Evolutionary conservation across 2,888 invertebrate species (phyloP).

Genomic region (Xestia rhomboidea): DNA sequence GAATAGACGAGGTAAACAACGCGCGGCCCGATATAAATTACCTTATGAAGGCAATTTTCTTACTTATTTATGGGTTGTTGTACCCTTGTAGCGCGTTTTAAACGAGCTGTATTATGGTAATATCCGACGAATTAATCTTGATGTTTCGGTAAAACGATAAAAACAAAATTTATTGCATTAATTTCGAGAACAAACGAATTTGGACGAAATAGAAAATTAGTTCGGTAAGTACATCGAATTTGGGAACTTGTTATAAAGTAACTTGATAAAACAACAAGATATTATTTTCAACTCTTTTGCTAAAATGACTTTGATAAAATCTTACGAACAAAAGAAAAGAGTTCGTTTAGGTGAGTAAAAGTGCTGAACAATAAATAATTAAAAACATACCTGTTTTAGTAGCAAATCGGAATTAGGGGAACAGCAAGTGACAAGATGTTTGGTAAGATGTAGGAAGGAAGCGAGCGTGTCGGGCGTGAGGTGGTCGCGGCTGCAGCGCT

Average conservation of each 20-base stretch:
- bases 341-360: constrained; percentile 3
- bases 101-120: constrained; percentile 69
- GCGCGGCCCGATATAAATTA: constrained; percentile 74
- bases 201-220: constrained; percentile 55
- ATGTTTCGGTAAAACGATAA: constrained; percentile 66
- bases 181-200: constrained; percentile 64
- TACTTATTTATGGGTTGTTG: constrained; percentile 73
- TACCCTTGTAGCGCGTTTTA: constrained; percentile 64
- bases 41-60: constrained; percentile 75
- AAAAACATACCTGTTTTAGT: constrained; percentile 95
- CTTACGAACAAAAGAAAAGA: constrained; percentile 12
- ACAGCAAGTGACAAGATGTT: constrained; percentile 97
- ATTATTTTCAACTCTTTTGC: constrained; percentile 26
- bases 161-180: constrained; percentile 68
- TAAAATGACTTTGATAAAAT: constrained; percentile 30
- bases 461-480: constrained; percentile 98
- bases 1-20: constrained; percentile 53
- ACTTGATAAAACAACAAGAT: constrained; percentile 55
- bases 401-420: constrained; percentile 97
- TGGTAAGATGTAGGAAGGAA: constrained; percentile 97
- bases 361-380: not conserved
- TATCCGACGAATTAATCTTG: constrained; percentile 69
- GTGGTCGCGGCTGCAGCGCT: constrained; percentile 97
- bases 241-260: constrained; percentile 45
- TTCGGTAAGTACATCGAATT: constrained; percentile 42